Evolutionary conservation across 2,888 invertebrate genomes (phyloP), one percentile per base, ranked within the genome.

Genomic region (Acleris emargana): DNA sequence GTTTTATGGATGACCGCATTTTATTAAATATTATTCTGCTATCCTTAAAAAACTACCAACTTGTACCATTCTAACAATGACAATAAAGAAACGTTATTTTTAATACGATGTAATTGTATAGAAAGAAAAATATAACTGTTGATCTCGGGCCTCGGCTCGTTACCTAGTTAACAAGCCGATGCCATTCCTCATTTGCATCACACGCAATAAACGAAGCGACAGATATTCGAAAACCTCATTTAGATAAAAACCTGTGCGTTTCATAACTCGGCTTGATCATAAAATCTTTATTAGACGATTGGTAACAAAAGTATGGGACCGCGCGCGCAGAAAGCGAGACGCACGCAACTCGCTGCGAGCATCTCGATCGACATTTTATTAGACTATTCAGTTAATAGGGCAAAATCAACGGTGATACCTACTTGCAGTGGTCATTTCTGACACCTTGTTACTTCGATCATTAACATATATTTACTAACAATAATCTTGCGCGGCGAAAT

Each of bases 301-400:
- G 67, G 66, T 66, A 63, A 66, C 61, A 67, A 67, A 67, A 69
- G 62, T 69, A 67, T 69, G 70, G 70, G 53, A 69, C 68, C 58
- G 69, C 64, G 70, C 38, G 79, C 67, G 75, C 78, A 87, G 88
- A 88, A 88, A 88, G 88, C 87, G 87, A 72, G 69, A 81, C 87
- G 69, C 82, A 83, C 81, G 83, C 83, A 71, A 78, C 58, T 43
- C 59, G 55, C 61, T 18, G 9, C 49, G 63, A 71, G 70, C 73
- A 72, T 57, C 72, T 68, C 64, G 66, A 70, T 69, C 69, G 63
- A 62, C 69, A 63, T 67, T 68, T 59, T 60, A 53, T 64, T 45
- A 45, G 38, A 58, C 64, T n/a, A 64, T 62, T 59, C 67, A 50
- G 60, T 68, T 67, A 70, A 74, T 76, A 71, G 62, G 62, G 49